Conservation (phyloP, 2,888 invertebrate genomes). For the Biston stratarius region DNA sequence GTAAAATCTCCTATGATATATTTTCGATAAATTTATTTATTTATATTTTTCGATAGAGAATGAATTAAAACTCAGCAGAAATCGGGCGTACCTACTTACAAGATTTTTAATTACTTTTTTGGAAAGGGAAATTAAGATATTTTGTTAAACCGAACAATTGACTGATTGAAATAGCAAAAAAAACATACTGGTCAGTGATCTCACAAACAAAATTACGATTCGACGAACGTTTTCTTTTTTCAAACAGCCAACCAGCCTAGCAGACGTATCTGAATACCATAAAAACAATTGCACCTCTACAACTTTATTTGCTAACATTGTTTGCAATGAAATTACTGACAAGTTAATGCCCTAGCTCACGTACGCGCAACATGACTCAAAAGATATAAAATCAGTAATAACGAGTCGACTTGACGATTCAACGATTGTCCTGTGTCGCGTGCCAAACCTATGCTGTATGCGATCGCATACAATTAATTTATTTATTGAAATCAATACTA, state of each 20-base stretch:
- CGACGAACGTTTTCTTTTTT: constrained; percentile 36
- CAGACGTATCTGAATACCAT: constrained; percentile 41
- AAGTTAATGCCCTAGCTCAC: constrained; percentile 80
- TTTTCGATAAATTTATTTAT: no score
- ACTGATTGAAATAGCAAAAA: neutral
- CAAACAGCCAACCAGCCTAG: constrained; percentile 26
- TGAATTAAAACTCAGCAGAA: no score
- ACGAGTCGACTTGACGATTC: constrained; percentile 75
- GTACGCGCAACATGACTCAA: constrained; percentile 79
- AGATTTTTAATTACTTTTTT: no score
- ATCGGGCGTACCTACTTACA: no score
- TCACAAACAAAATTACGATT: constrained; percentile 39
- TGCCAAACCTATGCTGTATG: constrained; percentile 83
- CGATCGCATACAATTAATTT: constrained; percentile 83
- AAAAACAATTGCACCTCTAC: constrained; percentile 35
- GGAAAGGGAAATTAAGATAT: no score
- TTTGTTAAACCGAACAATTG: no score
- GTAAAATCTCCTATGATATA: no score
- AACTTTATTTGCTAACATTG: constrained; percentile 62
- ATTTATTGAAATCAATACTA: constrained; percentile 87
- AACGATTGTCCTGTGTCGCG: constrained; percentile 76
- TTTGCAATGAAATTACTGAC: constrained; percentile 73
- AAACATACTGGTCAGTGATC: constrained; percentile 30
- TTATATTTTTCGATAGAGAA: no score
- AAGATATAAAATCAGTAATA: constrained; percentile 69